Percentiles rank a stretch among this genome's conserved stretches.
Evolutionary conservation across 1,140 invertebrate genomes (phyloP).

Genomic region (Agraylea sexmaculata): DNA sequence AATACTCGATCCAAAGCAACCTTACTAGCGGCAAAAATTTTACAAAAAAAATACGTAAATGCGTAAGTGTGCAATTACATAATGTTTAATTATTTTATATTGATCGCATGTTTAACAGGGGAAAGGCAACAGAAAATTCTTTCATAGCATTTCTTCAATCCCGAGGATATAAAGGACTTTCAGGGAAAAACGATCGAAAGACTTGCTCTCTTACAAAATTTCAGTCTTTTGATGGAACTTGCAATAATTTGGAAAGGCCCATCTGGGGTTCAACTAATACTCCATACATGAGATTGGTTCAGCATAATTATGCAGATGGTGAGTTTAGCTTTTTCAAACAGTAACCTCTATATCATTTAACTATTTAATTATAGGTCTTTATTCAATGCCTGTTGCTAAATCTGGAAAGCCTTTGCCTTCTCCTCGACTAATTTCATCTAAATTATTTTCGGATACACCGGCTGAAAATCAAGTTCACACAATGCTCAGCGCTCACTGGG

Average conservation of each 20-base stretch:
- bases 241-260: constrained; percentile 10
- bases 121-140: constrained; percentile 15
- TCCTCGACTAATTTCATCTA: constrained; percentile 10
- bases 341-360: not conserved
- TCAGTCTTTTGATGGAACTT: constrained; percentile 9
- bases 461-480: constrained; percentile 1
- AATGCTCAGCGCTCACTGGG: constrained; percentile 33
- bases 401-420: constrained; percentile 15
- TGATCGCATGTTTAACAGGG: constrained; percentile 13
- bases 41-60: constrained; percentile 17
- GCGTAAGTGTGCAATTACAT: constrained; percentile 10
- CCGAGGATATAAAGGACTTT: constrained; percentile 2
- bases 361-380: constrained; percentile 12
- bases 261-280: constrained; percentile 14
- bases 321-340: not conserved
- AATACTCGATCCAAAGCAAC: constrained; percentile 9
- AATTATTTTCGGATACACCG: constrained; percentile 3
- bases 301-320: constrained; percentile 13
- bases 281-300: constrained; percentile 15
- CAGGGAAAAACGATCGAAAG: not conserved
- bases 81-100: not conserved
- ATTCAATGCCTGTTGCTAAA: constrained; percentile 14
- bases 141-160: constrained; percentile 14
- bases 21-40: constrained; percentile 14
- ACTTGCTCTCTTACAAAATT: not conserved